Percentiles rank a stretch among this genome's conserved stretches.
Conservation (phyloP, 2,113 vertebrate genomes). For the Corythoichthys intestinalis region DNA sequence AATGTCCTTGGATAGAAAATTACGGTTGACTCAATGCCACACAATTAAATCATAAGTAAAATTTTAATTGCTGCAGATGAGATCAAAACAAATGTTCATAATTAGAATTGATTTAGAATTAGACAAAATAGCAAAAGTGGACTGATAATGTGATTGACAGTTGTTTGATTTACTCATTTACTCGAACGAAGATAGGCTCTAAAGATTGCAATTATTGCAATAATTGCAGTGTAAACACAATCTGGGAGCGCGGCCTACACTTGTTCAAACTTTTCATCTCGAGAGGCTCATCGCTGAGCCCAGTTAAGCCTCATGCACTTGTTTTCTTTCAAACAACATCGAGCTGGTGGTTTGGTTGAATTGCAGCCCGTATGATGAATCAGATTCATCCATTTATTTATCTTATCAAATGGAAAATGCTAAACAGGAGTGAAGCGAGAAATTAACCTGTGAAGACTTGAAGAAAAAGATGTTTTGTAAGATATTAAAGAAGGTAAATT, state of each 20-base stretch:
- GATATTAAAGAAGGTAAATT: conserved; percentile 23
- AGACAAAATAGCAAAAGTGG: neutral
- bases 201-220: conserved; percentile 1
- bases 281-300: conserved; percentile 38
- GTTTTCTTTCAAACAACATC: conserved; percentile 26
- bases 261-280: conserved; percentile 2
- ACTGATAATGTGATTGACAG: neutral
- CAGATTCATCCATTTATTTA: conserved; percentile 30
- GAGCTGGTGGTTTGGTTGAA: conserved; percentile 36
- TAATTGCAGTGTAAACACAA: neutral
- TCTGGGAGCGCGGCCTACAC: neutral
- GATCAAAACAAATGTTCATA: neutral
- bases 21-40: neutral
- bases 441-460: conserved; percentile 17
- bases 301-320: conserved; percentile 30
- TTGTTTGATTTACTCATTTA: neutral
- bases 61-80: neutral
- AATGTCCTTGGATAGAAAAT: neutral
- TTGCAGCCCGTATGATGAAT: conserved; percentile 35
- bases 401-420: conserved; percentile 19
- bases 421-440: neutral
- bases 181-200: neutral
- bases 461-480: conserved; percentile 16
- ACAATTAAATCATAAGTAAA: neutral
- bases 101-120: neutral